Evolutionary conservation across 2,888 invertebrate species (phyloP), one percentile per base, ranked within the genome.

Genomic region (Helicoverpa assulta): DNA sequence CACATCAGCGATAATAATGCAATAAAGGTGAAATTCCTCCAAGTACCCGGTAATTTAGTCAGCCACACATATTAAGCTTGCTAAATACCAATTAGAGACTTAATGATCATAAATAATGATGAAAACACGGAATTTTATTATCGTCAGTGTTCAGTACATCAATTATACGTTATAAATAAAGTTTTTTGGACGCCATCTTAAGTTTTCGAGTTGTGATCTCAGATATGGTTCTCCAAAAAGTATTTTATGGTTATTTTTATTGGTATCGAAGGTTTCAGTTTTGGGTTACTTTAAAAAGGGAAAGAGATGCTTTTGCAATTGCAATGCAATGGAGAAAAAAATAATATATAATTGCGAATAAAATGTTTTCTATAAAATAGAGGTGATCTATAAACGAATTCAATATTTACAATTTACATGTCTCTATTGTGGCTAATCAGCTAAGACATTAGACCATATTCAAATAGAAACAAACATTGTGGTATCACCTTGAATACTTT

Each of bases 151-250:
- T 67, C 54, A 6, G 62, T 29, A 70, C 80, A 81, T 79, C 79
- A 82, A 82, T 82, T 82, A 79, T 70, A 64, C 57, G 67, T 67
- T 77, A 74, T 82, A 83, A 78, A 72, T 72, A 72, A 78, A 56
- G 8, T 67, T 62, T 75, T 74, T 66, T 10, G 51, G 8, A 18
- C 18, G 59, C 76, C 70, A 80, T 76, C 70, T 64, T 80, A 54
- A 54, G 64, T 70, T 70, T 70, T 70, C 56, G 66, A 58, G 14
- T 51, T 60, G 54, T 67, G 76, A 80, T 76, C 70, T 63, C 33
- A 63, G 80, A 75, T 80, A 76, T 54, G 47, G 76, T 21, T 63
- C 60, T 51, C 53, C 33, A 61, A 75, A 75, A 76, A 64, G 77
- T 70, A 80, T 76, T 70, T 80, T 80, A 76, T 76, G 66, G 60